Evolutionary conservation across 1,140 invertebrate species (phyloP), one percentile per base, ranked within the genome.

Genomic region (Procambarus clarkii): DNA sequence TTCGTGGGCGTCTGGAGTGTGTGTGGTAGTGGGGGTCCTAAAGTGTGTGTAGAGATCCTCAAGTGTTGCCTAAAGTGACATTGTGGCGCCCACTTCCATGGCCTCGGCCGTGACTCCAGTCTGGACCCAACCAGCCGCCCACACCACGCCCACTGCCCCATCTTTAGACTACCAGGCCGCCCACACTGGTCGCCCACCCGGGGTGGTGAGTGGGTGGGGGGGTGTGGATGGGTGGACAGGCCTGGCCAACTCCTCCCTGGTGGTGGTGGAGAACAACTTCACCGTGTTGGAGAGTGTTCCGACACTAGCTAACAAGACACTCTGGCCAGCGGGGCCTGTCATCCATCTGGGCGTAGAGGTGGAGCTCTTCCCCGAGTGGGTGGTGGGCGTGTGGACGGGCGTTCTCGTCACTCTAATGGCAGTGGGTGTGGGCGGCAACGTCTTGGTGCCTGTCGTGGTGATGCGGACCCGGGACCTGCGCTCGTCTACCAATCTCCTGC

Each of bases 401-500:
- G 96, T 96, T 15, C 97, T 97, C 9, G 97, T 97, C 21, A 95
- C 98, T 95, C 95, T 97, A 44, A 97, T 98, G 95, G 95, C 97
- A 85, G 95, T 98, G 87, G 98, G 98, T 11, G 96, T 98, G 74
- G 95, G 97, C 48, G 98, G 98, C 24, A 98, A 98, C 94, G 95
- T 97, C 69, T 97, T 98, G 96, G 98, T 99, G 93, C 97, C 98
- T 24, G 96, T 98, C 93, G 98, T 99, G 74, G 98, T 99, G 81
- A 96, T 98, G 92, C 96, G 97, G 93, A 97, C 97, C n/a, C 98
- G 98, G 94, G 97, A 98, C 93, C 97, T 99, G 96, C 95, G 98
- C 93, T 98, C 98, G 94, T 98, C 98, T 69, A 99, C 98, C 77
- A 98, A 99, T 94, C 97, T 98, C 91, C 98, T 98, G 94, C 96